Conservation (phyloP, 2,113 vertebrate genomes). For the Pituophis catenifer region DNA sequence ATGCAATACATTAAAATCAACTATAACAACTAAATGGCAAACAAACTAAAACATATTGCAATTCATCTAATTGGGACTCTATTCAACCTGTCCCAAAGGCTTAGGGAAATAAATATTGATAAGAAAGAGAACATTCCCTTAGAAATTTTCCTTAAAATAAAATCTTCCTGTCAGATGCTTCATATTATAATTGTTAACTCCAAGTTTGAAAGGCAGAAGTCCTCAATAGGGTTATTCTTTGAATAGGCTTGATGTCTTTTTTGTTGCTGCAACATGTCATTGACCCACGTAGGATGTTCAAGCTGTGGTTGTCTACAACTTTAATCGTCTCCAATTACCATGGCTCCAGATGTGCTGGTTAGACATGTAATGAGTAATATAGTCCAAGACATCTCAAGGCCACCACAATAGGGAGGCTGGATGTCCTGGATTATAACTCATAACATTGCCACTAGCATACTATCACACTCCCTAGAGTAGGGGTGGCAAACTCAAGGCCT, state of each 20-base stretch:
- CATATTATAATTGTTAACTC: background rate
- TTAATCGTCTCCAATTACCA: background rate
- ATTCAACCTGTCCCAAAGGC: background rate
- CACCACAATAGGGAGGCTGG: background rate
- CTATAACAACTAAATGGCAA: background rate
- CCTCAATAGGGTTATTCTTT: background rate
- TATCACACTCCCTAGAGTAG: background rate
- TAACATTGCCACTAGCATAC: background rate
- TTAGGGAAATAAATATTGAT: slow-evolving; percentile 3
- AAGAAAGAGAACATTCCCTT: background rate
- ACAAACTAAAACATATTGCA: background rate
- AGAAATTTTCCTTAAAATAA: slow-evolving; percentile 7
- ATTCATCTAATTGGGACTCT: background rate
- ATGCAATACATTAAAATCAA: background rate
- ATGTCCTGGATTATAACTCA: background rate
- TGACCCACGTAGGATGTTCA: background rate
- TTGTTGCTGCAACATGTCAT: background rate
- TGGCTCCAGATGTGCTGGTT: background rate
- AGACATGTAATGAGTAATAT: background rate
- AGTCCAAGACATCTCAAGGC: background rate
- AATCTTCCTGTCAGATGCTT: slow-evolving; percentile 13
- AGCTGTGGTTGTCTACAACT: background rate
- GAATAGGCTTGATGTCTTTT: background rate
- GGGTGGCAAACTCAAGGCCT: too few relatives aligned
- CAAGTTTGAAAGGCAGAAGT: background rate